Evolutionary conservation across 2,888 invertebrate species (phyloP).

Genomic region (Cosmopolites sordidus): DNA sequence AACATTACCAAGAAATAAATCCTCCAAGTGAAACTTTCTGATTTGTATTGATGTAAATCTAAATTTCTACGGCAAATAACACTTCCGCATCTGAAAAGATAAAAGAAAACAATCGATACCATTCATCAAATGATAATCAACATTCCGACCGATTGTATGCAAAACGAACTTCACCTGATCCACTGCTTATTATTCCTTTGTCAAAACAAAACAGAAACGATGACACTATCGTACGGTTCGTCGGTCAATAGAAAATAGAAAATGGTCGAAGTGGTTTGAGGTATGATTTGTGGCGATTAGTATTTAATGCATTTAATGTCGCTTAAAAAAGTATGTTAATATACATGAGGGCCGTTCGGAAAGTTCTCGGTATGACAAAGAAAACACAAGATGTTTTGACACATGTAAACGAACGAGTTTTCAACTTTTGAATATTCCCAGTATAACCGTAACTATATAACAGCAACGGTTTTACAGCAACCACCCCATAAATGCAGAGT

Average conservation of each 20-base stretch:
- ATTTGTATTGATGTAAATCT: not conserved
- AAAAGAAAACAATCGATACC: not conserved
- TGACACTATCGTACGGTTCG: too few species aligned
- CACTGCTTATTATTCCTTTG: conserved; percentile 5
- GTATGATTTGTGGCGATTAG: not conserved
- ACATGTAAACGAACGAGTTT: too few species aligned
- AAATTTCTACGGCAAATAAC: not conserved
- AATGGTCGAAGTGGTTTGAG: not conserved
- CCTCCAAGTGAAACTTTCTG: too few species aligned
- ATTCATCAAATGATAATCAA: not conserved
- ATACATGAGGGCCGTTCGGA: too few species aligned
- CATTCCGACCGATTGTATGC: conserved; percentile 8
- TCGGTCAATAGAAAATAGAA: conserved; percentile 7
- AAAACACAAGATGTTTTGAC: too few species aligned
- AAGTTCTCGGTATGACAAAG: too few species aligned
- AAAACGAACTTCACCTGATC: conserved; percentile 10
- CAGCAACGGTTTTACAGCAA: too few species aligned
- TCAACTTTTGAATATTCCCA: too few species aligned
- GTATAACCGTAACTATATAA: too few species aligned
- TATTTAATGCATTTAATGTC: not conserved
- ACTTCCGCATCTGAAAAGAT: not conserved
- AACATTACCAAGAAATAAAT: too few species aligned
- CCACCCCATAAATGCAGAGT: too few species aligned
- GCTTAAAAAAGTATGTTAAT: not conserved
- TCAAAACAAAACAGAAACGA: too few species aligned